A percentile compares a stretch with the other conserved stretches of the same genome.
Evolutionary conservation across 2,113 vertebrate species (phyloP).

Genomic region (Heptranchias perlo): DNA sequence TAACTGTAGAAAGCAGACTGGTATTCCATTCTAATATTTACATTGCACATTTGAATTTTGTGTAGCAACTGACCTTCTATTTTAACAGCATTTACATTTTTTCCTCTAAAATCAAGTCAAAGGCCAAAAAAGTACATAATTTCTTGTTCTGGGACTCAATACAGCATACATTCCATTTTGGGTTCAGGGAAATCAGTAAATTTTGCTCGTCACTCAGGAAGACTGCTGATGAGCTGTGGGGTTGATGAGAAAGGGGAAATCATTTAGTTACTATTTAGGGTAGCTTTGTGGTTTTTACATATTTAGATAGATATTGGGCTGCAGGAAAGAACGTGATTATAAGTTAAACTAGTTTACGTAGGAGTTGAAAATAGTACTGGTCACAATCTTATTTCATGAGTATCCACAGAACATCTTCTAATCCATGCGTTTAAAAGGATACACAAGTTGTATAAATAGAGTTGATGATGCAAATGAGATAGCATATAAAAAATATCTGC

Average conservation of each 20-base stretch:
- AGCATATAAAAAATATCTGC: too few relatives aligned
- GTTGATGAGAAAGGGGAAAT: background rate
- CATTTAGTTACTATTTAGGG: background rate
- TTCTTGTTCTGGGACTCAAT: background rate
- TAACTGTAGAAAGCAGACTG: too few relatives aligned
- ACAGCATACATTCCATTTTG: background rate
- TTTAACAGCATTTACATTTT: background rate
- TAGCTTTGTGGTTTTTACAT: background rate
- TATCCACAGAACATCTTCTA: background rate
- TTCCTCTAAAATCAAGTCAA: background rate
- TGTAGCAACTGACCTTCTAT: background rate
- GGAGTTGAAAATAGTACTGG: background rate
- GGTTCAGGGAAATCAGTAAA: background rate
- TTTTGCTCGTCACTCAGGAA: background rate
- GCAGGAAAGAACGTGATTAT: background rate
- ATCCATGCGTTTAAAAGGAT: background rate
- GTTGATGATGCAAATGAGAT: too few relatives aligned
- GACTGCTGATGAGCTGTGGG: background rate
- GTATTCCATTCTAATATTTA: too few relatives aligned
- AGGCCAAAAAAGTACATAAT: background rate
- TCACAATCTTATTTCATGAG: background rate
- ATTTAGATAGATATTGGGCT: background rate
- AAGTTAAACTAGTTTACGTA: background rate
- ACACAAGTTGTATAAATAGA: too few relatives aligned
- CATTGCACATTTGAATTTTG: background rate